Conservation (phyloP, 2,113 vertebrate genomes). For the Gasterosteus nipponicus region DNA sequence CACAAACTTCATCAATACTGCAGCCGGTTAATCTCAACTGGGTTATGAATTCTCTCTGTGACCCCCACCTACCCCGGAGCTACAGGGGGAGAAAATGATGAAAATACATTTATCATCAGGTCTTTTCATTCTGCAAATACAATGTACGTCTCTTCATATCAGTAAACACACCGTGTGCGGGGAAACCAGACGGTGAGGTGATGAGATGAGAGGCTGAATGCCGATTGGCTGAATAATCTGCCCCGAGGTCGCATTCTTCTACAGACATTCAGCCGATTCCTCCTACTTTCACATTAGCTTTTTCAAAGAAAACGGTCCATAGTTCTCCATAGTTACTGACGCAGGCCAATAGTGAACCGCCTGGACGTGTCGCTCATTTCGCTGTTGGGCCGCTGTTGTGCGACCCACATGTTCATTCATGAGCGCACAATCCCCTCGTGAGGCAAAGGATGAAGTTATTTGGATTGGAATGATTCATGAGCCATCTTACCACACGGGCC, state of each 20-base stretch:
- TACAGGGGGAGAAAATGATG: background rate
- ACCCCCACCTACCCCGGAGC: background rate
- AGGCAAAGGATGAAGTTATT: constrained; percentile 18
- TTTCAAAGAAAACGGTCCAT: too few relatives aligned
- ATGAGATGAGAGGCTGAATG: constrained; percentile 42
- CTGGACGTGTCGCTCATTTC: background rate
- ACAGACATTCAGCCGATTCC: too few relatives aligned
- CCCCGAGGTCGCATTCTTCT: background rate
- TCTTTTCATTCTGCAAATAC: constrained; percentile 38
- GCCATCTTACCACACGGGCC: constrained; percentile 4
- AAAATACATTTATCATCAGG: constrained; percentile 41
- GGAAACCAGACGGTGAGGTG: constrained; percentile 26
- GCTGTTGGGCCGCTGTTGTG: background rate
- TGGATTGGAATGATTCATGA: constrained; percentile 20
- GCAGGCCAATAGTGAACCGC: background rate
- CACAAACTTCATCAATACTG: constrained; percentile 22
- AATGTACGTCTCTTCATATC: constrained; percentile 31
- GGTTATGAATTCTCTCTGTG: background rate
- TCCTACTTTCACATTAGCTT: too few relatives aligned
- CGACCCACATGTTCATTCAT: background rate
- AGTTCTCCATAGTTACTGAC: background rate
- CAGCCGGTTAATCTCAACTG: constrained; percentile 18
- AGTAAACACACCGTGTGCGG: constrained; percentile 19
- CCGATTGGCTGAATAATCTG: constrained; percentile 23
- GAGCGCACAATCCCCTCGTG: constrained; percentile 7